A percentile compares a stretch with the other conserved stretches of the same genome.
Evolutionary conservation across 2,113 vertebrate species (phyloP).

Genomic region (Scatophagus argus): DNA sequence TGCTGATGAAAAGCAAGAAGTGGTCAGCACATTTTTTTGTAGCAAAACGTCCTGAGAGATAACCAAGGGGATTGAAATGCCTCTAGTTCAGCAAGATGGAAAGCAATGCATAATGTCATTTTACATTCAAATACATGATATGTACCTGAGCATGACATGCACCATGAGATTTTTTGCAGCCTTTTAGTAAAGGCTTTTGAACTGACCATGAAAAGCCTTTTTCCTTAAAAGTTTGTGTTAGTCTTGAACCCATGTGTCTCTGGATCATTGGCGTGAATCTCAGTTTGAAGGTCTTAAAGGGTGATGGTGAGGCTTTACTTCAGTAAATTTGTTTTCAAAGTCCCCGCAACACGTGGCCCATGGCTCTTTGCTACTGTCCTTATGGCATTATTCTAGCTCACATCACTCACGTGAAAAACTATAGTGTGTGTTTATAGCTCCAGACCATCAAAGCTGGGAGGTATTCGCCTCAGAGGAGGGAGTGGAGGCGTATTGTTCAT

Average conservation of each 20-base stretch:
- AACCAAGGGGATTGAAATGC: not conserved
- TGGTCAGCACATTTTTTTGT: not conserved
- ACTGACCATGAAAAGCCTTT: constrained; percentile 8
- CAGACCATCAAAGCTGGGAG: constrained; percentile 39
- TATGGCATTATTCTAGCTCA: constrained; percentile 61
- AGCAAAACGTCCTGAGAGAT: constrained; percentile 14
- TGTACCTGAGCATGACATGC: not conserved
- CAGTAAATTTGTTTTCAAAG: constrained; percentile 21
- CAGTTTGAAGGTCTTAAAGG: constrained; percentile 4
- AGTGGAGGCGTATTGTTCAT: constrained; percentile 67
- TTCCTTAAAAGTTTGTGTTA: constrained; percentile 15
- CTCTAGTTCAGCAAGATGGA: constrained; percentile 3
- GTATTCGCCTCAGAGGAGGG: constrained; percentile 19
- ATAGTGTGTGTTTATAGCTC: constrained; percentile 34
- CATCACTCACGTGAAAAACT: constrained; percentile 35
- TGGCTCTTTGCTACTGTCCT: constrained; percentile 3
- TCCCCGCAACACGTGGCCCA: constrained; percentile 7
- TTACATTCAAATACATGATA: not conserved
- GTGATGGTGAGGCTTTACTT: constrained; percentile 10
- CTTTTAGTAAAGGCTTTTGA: constrained; percentile 16
- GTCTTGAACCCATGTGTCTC: constrained; percentile 14
- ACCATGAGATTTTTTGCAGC: not conserved
- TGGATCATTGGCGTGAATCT: not conserved
- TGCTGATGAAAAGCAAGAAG: constrained; percentile 27
- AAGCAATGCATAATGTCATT: not conserved